These are phyloP conservation scores for Agrotis exclamationis DNA, from an alignment of 2,888 invertebrate species.

Conservation along the genomic window DNA sequence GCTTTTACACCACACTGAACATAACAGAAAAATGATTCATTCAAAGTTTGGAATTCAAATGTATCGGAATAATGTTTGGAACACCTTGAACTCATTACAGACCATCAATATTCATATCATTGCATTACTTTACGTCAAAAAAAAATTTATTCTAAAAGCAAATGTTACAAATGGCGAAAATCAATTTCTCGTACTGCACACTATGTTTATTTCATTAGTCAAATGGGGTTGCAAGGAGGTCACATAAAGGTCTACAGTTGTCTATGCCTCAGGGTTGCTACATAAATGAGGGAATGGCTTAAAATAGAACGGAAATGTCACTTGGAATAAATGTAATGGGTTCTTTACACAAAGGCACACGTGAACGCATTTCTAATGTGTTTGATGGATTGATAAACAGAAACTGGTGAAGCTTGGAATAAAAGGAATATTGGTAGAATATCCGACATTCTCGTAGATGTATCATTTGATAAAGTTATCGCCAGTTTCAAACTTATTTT, in stretches of 20 bases:
- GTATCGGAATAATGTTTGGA: constrained; percentile 27
- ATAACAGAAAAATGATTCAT: constrained; percentile 12
- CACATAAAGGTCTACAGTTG: constrained; percentile 58
- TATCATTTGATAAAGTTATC: not conserved
- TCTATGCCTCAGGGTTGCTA: constrained; percentile 54
- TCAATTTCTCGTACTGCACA: constrained; percentile 31
- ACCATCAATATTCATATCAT: constrained; percentile 40
- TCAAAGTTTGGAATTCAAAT: constrained; percentile 20
- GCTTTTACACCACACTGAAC: constrained; percentile 1
- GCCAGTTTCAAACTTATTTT: not conserved
- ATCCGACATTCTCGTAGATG: not conserved
- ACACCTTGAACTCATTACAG: constrained; percentile 44
- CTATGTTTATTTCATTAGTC: constrained; percentile 70
- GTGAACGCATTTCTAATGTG: constrained; percentile 37
- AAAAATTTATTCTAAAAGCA: constrained; percentile 27
- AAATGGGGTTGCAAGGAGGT: constrained; percentile 70
- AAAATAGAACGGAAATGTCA: constrained; percentile 57
- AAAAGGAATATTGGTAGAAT: not conserved
- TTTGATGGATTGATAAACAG: constrained; percentile 24
- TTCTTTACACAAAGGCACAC: constrained; percentile 24
- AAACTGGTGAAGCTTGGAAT: not conserved
- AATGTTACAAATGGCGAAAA: constrained; percentile 40
- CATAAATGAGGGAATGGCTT: constrained; percentile 46
- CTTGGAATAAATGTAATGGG: constrained; percentile 44
- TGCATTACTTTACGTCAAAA: constrained; percentile 40